A percentile compares a stretch with the other conserved stretches of the same genome.
Conservation (phyloP, 2,113 vertebrate genomes). For the Deroptyus accipitrinus region DNA sequence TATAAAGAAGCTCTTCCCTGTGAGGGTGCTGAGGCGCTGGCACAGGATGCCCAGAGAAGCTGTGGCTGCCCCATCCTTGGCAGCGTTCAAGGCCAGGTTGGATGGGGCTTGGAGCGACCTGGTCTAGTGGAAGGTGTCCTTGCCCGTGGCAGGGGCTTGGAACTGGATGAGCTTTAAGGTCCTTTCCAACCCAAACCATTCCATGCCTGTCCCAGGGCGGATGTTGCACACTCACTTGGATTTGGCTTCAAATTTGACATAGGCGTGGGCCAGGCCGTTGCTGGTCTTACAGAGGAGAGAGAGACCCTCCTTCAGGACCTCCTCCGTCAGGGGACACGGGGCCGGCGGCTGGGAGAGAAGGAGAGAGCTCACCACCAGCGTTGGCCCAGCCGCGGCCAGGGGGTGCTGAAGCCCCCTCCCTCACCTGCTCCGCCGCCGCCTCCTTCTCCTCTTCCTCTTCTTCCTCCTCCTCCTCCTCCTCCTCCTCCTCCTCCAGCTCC, state of each 20-base stretch:
- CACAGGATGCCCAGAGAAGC: neutral
- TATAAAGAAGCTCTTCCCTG: neutral
- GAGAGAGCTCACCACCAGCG: neutral
- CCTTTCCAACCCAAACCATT: neutral
- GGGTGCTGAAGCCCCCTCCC: too few relatives aligned
- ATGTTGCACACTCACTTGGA: conserved; percentile 75
- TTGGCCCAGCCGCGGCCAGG: neutral
- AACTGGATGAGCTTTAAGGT: neutral
- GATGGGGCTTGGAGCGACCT: neutral
- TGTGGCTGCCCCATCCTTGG: neutral
- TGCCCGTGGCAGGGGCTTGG: neutral
- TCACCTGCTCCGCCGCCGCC: neutral
- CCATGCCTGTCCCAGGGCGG: too few relatives aligned
- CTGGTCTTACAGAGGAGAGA: conserved; percentile 85
- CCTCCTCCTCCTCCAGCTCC: conserved; percentile 30
- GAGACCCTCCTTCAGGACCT: conserved; percentile 78
- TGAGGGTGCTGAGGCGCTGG: neutral
- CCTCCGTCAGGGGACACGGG: conserved; percentile 73
- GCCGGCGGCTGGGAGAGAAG: conserved; percentile 30
- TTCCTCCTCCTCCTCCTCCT: neutral
- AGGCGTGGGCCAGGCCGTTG: conserved; percentile 86
- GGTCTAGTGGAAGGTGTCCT: neutral
- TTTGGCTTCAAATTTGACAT: conserved; percentile 82
- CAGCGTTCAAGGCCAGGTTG: neutral
- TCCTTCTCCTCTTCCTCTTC: neutral